Evolutionary conservation across 1,140 invertebrate species (phyloP), one percentile per base, ranked within the genome.

Genomic region (Drosophila watanabei): DNA sequence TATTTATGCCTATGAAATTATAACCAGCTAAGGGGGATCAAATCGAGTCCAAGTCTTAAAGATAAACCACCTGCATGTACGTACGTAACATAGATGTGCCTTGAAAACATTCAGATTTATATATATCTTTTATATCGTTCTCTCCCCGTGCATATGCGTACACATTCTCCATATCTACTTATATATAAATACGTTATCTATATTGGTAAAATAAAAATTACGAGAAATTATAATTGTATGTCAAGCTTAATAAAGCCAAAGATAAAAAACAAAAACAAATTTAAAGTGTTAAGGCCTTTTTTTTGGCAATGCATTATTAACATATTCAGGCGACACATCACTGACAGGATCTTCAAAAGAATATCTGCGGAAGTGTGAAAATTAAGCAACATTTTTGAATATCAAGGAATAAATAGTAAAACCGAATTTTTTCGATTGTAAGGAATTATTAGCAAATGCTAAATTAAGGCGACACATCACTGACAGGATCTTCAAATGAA

Each of bases 161-260:
- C 28, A 61, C 62, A 39, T 41, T 66, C 18, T 69, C 64, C 49
- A 73, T 52, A 33, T 73, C 64, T 72, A 33, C 37, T 28, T 35
- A 13, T 37, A 60, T 46, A 56, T 57, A 51, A 51, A 45, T 48
- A 61, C 43, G 32, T 20, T 39, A 63, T 49, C 33, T 63, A n/a
- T 35, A 73, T 59, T 52, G 39, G 20, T 61, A 43, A 57, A 48
- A 75, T 57, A 52, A 37, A 57, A 49, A 52, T 37, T 32, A 76
- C 51, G 33, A 52, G 16, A 51, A 59, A 57, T 46, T 64, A 57
- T 75, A 75, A 28, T 39, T 75, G 59, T 75, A 75, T 76, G 71
- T 65, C 71, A 76, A 52, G 71, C 72, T 77, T 76, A 77, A 78
- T 78, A 78, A 78, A 78, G 75, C 75, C 75, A 78, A 78, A 78